Percentiles rank a stretch among this genome's conserved stretches.
Evolutionary conservation across 2,797 vertebrate species (phyloP).

Genomic region (Arnoldichthys spilopterus): DNA sequence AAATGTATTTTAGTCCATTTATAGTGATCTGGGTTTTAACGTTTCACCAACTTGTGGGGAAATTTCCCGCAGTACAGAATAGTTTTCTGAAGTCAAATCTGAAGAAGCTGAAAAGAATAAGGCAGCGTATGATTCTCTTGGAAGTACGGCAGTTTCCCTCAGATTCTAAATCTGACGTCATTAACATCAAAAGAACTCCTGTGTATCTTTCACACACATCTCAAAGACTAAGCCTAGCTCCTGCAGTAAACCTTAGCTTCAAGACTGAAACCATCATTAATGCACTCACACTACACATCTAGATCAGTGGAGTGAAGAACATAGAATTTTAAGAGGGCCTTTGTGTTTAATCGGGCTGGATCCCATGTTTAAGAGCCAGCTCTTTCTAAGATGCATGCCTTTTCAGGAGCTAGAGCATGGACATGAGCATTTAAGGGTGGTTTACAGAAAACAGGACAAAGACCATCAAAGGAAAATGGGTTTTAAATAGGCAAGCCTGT

Average conservation of each 20-base stretch:
- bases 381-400: constrained; percentile 13
- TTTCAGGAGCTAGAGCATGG: constrained; percentile 12
- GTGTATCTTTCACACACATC: constrained; percentile 34
- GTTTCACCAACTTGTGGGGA: not conserved
- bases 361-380: constrained; percentile 34
- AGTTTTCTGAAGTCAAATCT: not conserved
- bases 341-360: constrained; percentile 27
- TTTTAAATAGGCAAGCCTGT: constrained; percentile 38
- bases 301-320: constrained; percentile 22
- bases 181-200: constrained; percentile 33
- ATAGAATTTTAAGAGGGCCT: constrained; percentile 39
- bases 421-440: constrained; percentile 31
- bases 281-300: constrained; percentile 26
- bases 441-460: constrained; percentile 26
- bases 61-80: not conserved
- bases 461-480: constrained; percentile 23
- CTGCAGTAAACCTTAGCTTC: constrained; percentile 32
- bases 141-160: not conserved
- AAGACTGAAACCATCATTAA: constrained; percentile 27
- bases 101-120: not conserved
- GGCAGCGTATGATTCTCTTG: not conserved
- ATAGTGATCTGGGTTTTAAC: not conserved
- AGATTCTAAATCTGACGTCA: constrained; percentile 8
- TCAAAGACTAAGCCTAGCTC: constrained; percentile 23
- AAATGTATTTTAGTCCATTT: too few species aligned